A percentile compares a stretch with the other conserved stretches of the same genome.
Evolutionary conservation across 2,888 invertebrate species (phyloP).

Genomic region (Leucania comma): DNA sequence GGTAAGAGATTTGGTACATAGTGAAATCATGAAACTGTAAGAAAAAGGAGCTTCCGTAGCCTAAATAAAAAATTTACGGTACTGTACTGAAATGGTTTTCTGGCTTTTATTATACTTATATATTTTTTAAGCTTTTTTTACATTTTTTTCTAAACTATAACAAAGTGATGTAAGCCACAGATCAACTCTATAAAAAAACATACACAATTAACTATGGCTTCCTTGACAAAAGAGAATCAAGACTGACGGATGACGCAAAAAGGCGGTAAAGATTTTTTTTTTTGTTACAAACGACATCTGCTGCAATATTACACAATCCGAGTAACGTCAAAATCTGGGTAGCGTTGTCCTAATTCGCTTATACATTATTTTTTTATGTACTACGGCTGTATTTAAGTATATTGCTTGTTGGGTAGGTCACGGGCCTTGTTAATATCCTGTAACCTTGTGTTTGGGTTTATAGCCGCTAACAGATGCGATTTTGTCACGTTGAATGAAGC

Average conservation of each 20-base stretch:
- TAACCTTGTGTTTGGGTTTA: slow-evolving; percentile 58
- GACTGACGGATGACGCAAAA: slow-evolving; percentile 51
- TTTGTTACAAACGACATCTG: slow-evolving; percentile 70
- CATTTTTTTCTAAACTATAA: background rate
- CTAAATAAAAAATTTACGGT: background rate
- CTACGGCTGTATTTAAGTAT: slow-evolving; percentile 38
- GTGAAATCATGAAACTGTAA: background rate
- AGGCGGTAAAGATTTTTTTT: slow-evolving; percentile 55
- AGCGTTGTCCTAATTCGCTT: slow-evolving; percentile 66
- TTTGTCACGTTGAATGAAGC: slow-evolving; percentile 39
- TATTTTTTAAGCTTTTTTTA: background rate
- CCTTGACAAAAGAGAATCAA: slow-evolving; percentile 44
- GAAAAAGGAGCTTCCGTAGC: background rate
- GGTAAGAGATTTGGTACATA: background rate
- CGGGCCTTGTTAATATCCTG: slow-evolving; percentile 69
- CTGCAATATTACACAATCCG: slow-evolving; percentile 67
- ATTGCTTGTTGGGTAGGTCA: slow-evolving; percentile 43
- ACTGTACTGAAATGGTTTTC: background rate
- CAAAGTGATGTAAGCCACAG: slow-evolving; percentile 9
- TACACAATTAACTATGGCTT: slow-evolving; percentile 24
- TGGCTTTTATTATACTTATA: background rate
- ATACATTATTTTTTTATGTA: slow-evolving; percentile 39
- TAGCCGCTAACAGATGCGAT: slow-evolving; percentile 47
- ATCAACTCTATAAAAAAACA: slow-evolving; percentile 21
- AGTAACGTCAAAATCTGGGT: slow-evolving; percentile 58